A percentile compares a stretch with the other conserved stretches of the same genome.
phyloP scores from a whole-genome alignment of 2,113 vertebrate species.

The Meriones unguiculatus region DNA sequence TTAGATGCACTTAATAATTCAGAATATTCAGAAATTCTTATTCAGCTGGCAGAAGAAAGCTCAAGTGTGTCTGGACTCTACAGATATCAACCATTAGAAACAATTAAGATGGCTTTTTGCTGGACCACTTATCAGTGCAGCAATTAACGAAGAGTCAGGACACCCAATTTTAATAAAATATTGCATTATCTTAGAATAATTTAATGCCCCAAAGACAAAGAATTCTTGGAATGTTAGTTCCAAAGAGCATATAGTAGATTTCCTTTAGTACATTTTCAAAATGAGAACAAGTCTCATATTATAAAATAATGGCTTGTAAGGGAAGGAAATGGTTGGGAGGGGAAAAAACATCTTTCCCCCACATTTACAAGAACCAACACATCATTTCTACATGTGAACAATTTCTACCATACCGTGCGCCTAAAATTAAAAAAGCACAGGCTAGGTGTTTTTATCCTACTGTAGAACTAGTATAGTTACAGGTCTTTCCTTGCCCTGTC shows the following conservation, averaged over 20 bases:
- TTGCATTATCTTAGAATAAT: slow-evolving; percentile 27
- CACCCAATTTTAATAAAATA: background rate
- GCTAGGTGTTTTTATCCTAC: background rate
- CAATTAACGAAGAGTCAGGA: background rate
- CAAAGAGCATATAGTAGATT: background rate
- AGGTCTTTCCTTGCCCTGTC: background rate
- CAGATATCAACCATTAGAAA: background rate
- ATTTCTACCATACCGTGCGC: background rate
- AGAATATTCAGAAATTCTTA: background rate
- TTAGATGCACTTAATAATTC: background rate
- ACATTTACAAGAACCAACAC: background rate
- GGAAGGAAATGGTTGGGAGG: background rate
- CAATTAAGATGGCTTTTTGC: background rate
- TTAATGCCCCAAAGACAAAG: background rate
- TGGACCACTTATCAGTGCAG: background rate
- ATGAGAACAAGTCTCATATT: background rate
- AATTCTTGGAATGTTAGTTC: background rate
- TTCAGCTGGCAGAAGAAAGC: background rate
- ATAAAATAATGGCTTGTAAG: background rate
- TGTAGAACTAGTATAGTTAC: too few relatives aligned
- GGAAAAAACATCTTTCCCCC: background rate
- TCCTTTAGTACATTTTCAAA: background rate
- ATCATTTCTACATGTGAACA: background rate
- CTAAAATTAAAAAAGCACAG: background rate
- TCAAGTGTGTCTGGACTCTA: background rate